Evolutionary conservation across 2,113 vertebrate genomes (phyloP).

Genomic region (Capreolus pygargus): DNA sequence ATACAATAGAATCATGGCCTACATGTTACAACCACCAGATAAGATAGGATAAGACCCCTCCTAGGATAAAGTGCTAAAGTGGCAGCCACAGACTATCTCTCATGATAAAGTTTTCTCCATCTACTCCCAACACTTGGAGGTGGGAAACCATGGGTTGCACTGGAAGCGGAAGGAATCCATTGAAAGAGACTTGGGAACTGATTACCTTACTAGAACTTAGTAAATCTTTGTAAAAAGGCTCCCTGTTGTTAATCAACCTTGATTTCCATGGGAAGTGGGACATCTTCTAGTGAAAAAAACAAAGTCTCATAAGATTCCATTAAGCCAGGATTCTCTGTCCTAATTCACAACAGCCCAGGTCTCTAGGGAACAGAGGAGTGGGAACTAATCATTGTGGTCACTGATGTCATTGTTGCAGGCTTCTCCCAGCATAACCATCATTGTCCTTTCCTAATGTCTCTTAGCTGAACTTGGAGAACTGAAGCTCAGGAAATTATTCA

Average conservation of each 20-base stretch:
- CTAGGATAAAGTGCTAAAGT: neutral
- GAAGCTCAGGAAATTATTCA: neutral
- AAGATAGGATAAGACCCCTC: neutral
- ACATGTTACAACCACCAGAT: neutral
- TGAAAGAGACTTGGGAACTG: neutral
- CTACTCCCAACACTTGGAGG: neutral
- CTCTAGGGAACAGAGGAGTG: neutral
- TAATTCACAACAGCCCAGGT: neutral
- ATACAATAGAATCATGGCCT: neutral
- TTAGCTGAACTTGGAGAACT: neutral
- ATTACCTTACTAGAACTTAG: neutral
- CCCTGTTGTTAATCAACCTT: neutral
- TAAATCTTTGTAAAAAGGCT: neutral
- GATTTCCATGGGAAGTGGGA: neutral
- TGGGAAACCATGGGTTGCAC: neutral
- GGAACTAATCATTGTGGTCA: neutral
- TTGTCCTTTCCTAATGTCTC: neutral
- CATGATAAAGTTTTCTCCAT: neutral
- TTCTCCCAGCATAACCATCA: neutral
- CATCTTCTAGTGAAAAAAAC: neutral
- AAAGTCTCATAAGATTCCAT: neutral
- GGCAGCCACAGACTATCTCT: neutral
- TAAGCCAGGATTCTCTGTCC: neutral
- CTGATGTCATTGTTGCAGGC: rapidly evolving
- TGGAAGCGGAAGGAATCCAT: neutral